Evolutionary conservation across 2,113 vertebrate species (phyloP), one percentile per base, ranked within the genome.

Genomic region (Anolis carolinensis): DNA sequence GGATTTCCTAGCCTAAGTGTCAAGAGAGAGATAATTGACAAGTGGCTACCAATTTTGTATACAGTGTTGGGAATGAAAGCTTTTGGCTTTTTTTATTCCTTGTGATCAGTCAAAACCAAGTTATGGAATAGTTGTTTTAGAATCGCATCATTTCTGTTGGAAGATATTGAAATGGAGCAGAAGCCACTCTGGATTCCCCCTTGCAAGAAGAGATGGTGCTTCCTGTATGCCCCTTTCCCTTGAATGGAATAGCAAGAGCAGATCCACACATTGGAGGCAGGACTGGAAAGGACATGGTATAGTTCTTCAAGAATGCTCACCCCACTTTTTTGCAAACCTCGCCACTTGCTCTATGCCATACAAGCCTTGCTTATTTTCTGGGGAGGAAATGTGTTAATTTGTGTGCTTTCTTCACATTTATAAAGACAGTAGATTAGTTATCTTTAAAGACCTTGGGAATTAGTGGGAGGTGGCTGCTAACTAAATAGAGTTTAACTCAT

Each of bases 361-460:
- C 27, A 21, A 52, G 68, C 39, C 72, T 67, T 83, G 36, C 72
- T 75, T 84, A 30, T 48, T 79, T 85, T 71, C 25, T 34, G 48
- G 48, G n/a, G 65, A 9, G 48, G 83, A 36, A 76, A 79, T 48
- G 39, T 32, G 14, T 39, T 78, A 52, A 79, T 71, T 30, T 79
- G 75, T 55, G 18, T 59, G 65, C 65, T 85, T 70, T 52, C 48
- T 79, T 79, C 65, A 71, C 27, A 55, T 70, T 50, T 85, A 78
- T 79, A 65, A 83, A 71, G 44, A 50, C 32, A 59, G 44, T 85
- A 63, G 62, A 32, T 34, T 59, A 71, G 32, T n/a, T 14, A 34
- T 48, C 52, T 85, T 78, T 67, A 34, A 85, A 78, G 32, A 59
- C 63, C 83, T 65, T 65, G 59, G 62, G 55, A 65, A n/a, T 30